phyloP scores from a whole-genome alignment of 2,888 invertebrate species.

The Eupithecia abbreviata region DNA sequence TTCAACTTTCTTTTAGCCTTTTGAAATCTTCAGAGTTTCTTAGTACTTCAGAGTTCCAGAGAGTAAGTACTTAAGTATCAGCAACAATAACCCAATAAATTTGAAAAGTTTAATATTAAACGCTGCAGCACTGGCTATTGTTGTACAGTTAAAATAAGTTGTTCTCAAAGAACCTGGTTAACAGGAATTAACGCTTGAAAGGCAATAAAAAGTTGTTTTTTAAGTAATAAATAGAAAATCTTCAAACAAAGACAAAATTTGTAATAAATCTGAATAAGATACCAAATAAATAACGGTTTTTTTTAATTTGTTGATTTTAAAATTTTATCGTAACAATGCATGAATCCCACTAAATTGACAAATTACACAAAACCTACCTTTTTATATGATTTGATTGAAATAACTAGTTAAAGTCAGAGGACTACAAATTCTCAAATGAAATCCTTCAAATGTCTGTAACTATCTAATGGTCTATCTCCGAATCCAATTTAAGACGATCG shows the following conservation, averaged over 20 bases:
- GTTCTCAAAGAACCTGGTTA: not conserved
- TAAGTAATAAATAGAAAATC: not conserved
- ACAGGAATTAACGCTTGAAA: not conserved
- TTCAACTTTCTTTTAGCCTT: not conserved
- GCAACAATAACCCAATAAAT: constrained; percentile 31
- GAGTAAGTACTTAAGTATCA: constrained; percentile 9
- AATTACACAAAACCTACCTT: too few species aligned
- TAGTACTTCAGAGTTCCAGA: not conserved
- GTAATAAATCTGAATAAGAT: too few species aligned
- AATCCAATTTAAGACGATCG: constrained; percentile 29
- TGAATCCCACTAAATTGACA: not conserved
- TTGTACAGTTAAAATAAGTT: constrained; percentile 12
- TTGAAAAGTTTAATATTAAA: constrained; percentile 33
- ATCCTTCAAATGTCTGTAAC: not conserved
- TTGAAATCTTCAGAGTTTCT: not conserved
- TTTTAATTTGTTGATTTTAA: not conserved
- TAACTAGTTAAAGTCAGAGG: not conserved
- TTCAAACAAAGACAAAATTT: too few species aligned
- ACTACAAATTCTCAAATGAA: not conserved
- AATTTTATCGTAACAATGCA: not conserved
- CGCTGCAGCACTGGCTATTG: constrained; percentile 19
- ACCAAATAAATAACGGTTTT: too few species aligned
- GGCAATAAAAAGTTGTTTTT: not conserved
- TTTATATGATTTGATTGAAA: not conserved
- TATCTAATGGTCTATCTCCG: not conserved